phyloP scores from a whole-genome alignment of 2,888 invertebrate genomes.

The Scotopteryx bipunctaria region DNA sequence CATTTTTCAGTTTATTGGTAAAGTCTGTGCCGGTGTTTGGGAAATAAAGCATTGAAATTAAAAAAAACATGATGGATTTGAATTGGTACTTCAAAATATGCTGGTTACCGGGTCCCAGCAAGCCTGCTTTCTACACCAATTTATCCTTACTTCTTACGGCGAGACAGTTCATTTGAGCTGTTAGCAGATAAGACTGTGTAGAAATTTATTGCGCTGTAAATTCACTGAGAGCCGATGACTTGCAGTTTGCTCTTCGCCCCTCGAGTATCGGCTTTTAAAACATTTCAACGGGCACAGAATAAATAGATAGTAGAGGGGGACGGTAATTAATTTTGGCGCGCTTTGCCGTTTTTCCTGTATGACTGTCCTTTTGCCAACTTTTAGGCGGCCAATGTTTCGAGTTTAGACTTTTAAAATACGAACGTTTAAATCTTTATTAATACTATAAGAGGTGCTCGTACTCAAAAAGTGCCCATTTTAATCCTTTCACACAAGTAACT shows the following conservation, averaged over 20 bases:
- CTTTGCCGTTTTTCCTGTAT: constrained; percentile 59
- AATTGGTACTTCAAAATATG: background rate
- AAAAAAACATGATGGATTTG: background rate
- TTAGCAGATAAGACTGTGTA: constrained; percentile 71
- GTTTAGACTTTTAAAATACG: background rate
- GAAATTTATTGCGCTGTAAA: constrained; percentile 76
- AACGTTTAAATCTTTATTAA: no score
- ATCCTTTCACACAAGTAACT: no score
- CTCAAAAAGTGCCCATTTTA: no score
- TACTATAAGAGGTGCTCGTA: no score
- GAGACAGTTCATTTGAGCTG: constrained; percentile 75
- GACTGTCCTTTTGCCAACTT: constrained; percentile 47
- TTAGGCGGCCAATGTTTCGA: background rate
- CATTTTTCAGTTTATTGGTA: no score
- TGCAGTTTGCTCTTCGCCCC: constrained; percentile 59
- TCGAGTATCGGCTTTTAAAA: constrained; percentile 65
- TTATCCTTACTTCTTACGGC: constrained; percentile 47
- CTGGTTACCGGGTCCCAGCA: background rate
- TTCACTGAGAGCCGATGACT: constrained; percentile 67
- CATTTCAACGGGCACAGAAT: constrained; percentile 49
- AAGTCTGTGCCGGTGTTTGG: no score
- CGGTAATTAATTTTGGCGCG: constrained; percentile 77
- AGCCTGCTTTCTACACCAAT: constrained; percentile 10
- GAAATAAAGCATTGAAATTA: no score
- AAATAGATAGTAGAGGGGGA: constrained; percentile 48